phyloP scores from a whole-genome alignment of 2,888 invertebrate species.

The Agrilus mali region DNA sequence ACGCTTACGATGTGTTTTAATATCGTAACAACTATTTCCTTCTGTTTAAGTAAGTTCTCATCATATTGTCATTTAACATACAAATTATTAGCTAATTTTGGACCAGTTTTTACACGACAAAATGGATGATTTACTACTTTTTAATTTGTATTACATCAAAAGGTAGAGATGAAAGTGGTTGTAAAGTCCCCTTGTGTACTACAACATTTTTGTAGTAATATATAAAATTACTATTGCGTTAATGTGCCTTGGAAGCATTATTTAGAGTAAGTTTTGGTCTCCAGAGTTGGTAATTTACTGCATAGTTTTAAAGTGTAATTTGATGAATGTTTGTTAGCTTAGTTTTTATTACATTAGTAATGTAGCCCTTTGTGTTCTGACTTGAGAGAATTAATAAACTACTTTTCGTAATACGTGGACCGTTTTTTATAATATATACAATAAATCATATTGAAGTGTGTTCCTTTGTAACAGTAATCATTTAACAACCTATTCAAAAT shows the following conservation, averaged over 20 bases:
- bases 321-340: constrained; percentile 10
- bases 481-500: too few species aligned
- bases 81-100: background rate
- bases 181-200: background rate
- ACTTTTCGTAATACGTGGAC: constrained; percentile 7
- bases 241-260: constrained; percentile 16
- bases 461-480: too few species aligned
- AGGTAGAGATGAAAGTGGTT: too few species aligned
- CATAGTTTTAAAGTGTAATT: constrained; percentile 14
- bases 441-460: too few species aligned
- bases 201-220: background rate
- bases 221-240: constrained; percentile 13
- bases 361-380: constrained; percentile 16
- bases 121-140: too few species aligned
- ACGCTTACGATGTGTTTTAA: constrained; percentile 35
- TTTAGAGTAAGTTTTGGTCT: constrained; percentile 10
- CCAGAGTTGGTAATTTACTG: constrained; percentile 8
- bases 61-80: constrained; percentile 6
- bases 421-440: background rate
- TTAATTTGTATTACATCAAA: too few species aligned
- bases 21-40: constrained; percentile 19
- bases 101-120: background rate
- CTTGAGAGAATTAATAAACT: constrained; percentile 11
- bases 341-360: constrained; percentile 12
- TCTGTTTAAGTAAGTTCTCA: constrained; percentile 6